phyloP scores from a whole-genome alignment of 2,888 invertebrate species.

The Erannis defoliaria region DNA sequence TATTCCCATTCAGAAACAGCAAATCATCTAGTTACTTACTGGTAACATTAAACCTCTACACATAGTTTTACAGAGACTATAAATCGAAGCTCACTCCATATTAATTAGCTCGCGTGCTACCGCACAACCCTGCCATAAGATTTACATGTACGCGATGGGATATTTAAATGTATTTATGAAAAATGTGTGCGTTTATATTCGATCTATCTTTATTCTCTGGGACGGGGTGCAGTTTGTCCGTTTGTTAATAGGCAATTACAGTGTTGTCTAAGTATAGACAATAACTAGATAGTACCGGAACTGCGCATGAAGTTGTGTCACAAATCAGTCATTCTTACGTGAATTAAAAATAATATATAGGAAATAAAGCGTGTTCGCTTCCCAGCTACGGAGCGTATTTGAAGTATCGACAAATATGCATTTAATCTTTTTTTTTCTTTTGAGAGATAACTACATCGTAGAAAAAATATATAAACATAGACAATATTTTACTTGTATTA shows the following conservation, averaged over 20 bases:
- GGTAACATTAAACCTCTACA: slow-evolving; percentile 41
- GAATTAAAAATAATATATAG: too few relatives aligned
- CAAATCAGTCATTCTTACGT: too few relatives aligned
- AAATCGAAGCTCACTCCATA: slow-evolving; percentile 78
- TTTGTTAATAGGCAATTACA: neutral
- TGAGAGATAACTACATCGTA: too few relatives aligned
- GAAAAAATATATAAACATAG: too few relatives aligned
- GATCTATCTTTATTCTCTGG: slow-evolving; percentile 17
- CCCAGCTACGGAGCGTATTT: too few relatives aligned
- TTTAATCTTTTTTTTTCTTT: too few relatives aligned
- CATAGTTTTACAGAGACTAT: slow-evolving; percentile 59
- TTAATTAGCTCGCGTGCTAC: slow-evolving; percentile 83
- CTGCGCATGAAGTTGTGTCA: too few relatives aligned
- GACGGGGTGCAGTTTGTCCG: neutral
- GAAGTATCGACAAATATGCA: too few relatives aligned
- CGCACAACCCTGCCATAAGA: slow-evolving; percentile 52
- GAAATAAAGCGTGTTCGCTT: too few relatives aligned
- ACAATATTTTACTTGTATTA: too few relatives aligned
- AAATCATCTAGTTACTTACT: slow-evolving; percentile 10
- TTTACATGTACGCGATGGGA: slow-evolving; percentile 63
- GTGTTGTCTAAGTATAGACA: too few relatives aligned
- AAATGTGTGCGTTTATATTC: slow-evolving; percentile 57
- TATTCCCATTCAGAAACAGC: slow-evolving; percentile 5
- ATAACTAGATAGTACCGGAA: too few relatives aligned
- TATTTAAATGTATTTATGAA: slow-evolving; percentile 75